Conservation (phyloP, 2,888 invertebrate species). For the Andrena bucephala region DNA sequence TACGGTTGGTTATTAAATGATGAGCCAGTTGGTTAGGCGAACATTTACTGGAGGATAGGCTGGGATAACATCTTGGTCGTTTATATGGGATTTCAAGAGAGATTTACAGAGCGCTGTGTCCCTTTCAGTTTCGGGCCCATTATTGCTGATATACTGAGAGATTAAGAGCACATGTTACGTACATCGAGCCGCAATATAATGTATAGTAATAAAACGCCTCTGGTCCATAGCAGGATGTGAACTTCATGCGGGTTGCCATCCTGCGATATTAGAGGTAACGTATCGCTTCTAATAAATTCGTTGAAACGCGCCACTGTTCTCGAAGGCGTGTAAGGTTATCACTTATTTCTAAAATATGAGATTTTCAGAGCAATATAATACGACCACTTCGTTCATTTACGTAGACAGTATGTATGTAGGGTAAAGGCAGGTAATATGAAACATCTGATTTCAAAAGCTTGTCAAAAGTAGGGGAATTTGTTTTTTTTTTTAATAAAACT, state of each 20-base stretch:
- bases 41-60: constrained; percentile 47
- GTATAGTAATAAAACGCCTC: constrained; percentile 67
- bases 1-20: constrained; percentile 59
- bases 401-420: neutral
- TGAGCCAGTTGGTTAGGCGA: constrained; percentile 50
- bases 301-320: constrained; percentile 4
- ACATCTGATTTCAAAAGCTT: too few species aligned
- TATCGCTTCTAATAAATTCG: constrained; percentile 26
- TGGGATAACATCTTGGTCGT: constrained; percentile 62
- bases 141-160: constrained; percentile 83
- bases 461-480: too few species aligned
- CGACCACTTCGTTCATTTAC: neutral
- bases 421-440: too few species aligned
- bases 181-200: constrained; percentile 71
- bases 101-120: constrained; percentile 71
- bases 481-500: too few species aligned
- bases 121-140: constrained; percentile 74
- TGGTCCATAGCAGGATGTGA: constrained; percentile 57
- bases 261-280: constrained; percentile 27
- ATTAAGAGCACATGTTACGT: constrained; percentile 83
- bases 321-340: constrained; percentile 8
- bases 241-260: constrained; percentile 73
- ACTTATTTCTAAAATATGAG: constrained; percentile 15
- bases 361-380: neutral
- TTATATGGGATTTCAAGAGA: constrained; percentile 75